Conservation (phyloP, 2,888 invertebrate genomes). For the Tachina lurida region DNA sequence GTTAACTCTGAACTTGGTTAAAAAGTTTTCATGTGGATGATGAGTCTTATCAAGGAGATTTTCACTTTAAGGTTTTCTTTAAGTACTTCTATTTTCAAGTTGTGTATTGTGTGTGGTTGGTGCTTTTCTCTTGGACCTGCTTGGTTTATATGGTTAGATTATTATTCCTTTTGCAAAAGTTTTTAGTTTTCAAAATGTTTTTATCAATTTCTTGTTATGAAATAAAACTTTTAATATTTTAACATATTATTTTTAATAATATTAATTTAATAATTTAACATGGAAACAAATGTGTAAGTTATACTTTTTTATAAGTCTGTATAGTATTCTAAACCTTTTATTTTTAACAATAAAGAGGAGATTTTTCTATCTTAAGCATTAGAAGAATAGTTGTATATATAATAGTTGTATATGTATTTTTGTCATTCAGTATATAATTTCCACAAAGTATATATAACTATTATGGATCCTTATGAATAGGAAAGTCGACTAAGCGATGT, state of each 20-base stretch:
- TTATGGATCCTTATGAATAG: too few species aligned
- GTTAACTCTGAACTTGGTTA: slow-evolving; percentile 50
- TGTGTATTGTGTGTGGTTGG: slow-evolving; percentile 9
- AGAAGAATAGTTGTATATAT: too few species aligned
- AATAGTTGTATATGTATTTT: too few species aligned
- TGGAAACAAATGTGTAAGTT: background rate
- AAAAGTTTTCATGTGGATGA: slow-evolving; percentile 59
- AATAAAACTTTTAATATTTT: background rate
- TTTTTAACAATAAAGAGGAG: too few species aligned
- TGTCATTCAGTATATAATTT: too few species aligned
- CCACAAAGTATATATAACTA: too few species aligned
- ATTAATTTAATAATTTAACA: slow-evolving; percentile 13
- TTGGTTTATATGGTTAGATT: slow-evolving; percentile 20
- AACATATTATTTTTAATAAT: background rate
- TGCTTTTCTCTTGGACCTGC: background rate
- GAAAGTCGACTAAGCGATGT: too few species aligned
- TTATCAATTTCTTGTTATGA: background rate
- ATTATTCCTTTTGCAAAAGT: slow-evolving; percentile 43
- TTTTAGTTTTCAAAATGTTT: slow-evolving; percentile 49
- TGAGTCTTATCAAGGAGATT: slow-evolving; percentile 68
- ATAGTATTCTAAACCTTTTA: too few species aligned
- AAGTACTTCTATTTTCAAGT: slow-evolving; percentile 37
- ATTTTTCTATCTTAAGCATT: too few species aligned
- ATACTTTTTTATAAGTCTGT: too few species aligned
- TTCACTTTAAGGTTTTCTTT: slow-evolving; percentile 64